Evolutionary conservation across 2,888 invertebrate genomes (phyloP).

Genomic region (Caradrina kadenii): DNA sequence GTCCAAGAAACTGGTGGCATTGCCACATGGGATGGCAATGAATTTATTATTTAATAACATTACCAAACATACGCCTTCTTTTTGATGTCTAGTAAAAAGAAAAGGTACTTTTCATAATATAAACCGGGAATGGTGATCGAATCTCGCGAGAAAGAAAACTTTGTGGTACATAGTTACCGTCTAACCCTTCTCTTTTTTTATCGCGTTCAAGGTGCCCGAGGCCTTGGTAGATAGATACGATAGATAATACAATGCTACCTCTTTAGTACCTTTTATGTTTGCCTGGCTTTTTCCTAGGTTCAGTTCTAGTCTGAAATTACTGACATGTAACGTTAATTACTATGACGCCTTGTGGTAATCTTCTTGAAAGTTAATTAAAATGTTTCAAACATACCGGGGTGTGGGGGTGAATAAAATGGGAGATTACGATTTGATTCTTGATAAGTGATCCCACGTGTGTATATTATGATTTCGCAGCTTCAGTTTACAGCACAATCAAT

Average conservation of each 20-base stretch:
- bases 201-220: conserved; percentile 11
- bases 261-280: neutral
- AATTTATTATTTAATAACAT: too few relatives aligned
- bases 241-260: neutral
- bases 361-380: too few relatives aligned
- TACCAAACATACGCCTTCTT: neutral
- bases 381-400: too few relatives aligned
- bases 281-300: neutral
- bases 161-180: too few relatives aligned
- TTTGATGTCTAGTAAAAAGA: neutral
- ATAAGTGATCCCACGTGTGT: too few relatives aligned
- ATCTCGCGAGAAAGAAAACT: neutral
- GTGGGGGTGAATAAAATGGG: too few relatives aligned
- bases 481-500: too few relatives aligned
- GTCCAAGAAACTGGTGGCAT: too few relatives aligned
- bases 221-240: conserved; percentile 9
- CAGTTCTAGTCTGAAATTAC: neutral
- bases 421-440: too few relatives aligned
- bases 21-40: too few relatives aligned
- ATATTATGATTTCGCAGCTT: too few relatives aligned
- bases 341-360: neutral
- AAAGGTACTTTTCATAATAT: neutral
- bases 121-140: neutral
- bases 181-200: conserved; percentile 21
- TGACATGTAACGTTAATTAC: neutral